Evolutionary conservation across 2,113 vertebrate genomes (phyloP).

Genomic region (Pelecanus crispus): DNA sequence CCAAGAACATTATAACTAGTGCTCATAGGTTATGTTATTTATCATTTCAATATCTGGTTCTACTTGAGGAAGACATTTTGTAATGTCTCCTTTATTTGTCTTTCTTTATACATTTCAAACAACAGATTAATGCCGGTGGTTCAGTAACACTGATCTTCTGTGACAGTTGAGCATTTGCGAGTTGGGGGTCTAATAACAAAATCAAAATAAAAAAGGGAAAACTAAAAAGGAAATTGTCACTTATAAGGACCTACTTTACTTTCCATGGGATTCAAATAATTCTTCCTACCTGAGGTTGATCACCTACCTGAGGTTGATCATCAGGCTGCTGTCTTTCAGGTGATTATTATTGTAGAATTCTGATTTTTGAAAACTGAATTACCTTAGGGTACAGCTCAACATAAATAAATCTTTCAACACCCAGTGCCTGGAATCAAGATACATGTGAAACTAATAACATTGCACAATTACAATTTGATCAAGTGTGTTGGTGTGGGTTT

Average conservation of each 20-base stretch:
- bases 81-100: constrained; percentile 71
- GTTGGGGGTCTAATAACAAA: constrained; percentile 82
- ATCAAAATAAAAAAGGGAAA: constrained; percentile 69
- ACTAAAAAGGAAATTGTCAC: constrained; percentile 58
- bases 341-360: constrained; percentile 77
- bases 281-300: constrained; percentile 27
- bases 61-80: constrained; percentile 68
- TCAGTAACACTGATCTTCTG: constrained; percentile 85
- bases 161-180: constrained; percentile 90
- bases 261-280: constrained; percentile 23
- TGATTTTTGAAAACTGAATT: constrained; percentile 78
- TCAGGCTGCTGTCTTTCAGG: constrained; percentile 46
- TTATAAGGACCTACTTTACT: constrained; percentile 29
- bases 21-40: constrained; percentile 68
- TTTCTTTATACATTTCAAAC: constrained; percentile 79
- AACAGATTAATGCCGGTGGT: constrained; percentile 81
- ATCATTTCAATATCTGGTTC: constrained; percentile 68
- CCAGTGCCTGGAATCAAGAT: constrained; percentile 74
- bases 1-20: constrained; percentile 44
- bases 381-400: constrained; percentile 73
- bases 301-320: not conserved
- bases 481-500: constrained; percentile 14
- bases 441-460: constrained; percentile 74
- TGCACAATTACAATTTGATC: constrained; percentile 71
- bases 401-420: constrained; percentile 81